These are phyloP conservation scores for Ephialtes manifestator DNA, from an alignment of 2,888 invertebrate species.

Conservation along the genomic window DNA sequence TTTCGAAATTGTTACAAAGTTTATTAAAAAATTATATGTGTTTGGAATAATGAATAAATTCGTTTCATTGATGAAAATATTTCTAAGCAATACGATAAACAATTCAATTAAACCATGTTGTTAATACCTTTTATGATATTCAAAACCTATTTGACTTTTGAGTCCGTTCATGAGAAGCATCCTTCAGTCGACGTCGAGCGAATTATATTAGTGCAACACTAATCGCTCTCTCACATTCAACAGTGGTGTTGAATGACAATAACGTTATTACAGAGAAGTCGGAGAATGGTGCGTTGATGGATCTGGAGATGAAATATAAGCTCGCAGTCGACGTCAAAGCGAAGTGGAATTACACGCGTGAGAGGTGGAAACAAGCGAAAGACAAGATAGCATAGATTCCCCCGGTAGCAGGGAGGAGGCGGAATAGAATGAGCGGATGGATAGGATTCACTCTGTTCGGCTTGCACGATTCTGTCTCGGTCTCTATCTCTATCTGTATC, in stretches of 20 bases:
- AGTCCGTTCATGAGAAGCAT: background rate
- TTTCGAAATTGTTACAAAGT: too few relatives aligned
- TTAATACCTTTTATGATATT: too few relatives aligned
- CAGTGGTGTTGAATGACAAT: slow-evolving; percentile 35
- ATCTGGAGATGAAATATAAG: slow-evolving; percentile 64
- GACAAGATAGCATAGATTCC: slow-evolving; percentile 53
- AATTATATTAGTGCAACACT: slow-evolving; percentile 7
- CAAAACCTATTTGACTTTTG: too few relatives aligned
- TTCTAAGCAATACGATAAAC: too few relatives aligned
- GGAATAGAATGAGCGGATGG: slow-evolving; percentile 45
- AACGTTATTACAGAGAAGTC: slow-evolving; percentile 28
- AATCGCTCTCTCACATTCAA: slow-evolving; percentile 25
- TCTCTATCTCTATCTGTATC: slow-evolving; percentile 16
- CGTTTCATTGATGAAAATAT: too few relatives aligned
- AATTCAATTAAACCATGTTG: too few relatives aligned
- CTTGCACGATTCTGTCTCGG: slow-evolving; percentile 21
- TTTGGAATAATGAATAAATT: too few relatives aligned
- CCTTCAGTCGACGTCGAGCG: background rate
- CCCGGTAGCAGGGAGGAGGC: slow-evolving; percentile 39
- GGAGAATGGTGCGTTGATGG: slow-evolving; percentile 47
- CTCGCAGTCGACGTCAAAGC: slow-evolving; percentile 67
- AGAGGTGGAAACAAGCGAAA: slow-evolving; percentile 60
- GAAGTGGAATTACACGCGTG: slow-evolving; percentile 69
- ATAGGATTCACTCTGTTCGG: slow-evolving; percentile 17
- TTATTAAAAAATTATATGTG: too few relatives aligned